Evolutionary conservation across 2,113 vertebrate species (phyloP), one percentile per base, ranked within the genome.

Genomic region (Panthera leo): DNA sequence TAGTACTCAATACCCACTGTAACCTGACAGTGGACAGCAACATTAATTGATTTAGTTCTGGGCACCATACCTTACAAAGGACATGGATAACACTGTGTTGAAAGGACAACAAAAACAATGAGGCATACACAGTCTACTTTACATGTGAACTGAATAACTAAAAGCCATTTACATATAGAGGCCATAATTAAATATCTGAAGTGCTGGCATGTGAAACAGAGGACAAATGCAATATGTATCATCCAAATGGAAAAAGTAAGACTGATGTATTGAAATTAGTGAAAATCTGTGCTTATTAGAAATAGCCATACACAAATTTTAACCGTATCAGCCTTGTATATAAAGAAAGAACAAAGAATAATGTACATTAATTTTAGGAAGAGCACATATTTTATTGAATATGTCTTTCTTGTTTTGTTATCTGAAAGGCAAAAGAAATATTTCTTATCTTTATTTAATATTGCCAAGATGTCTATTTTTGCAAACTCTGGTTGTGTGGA

Each of bases 271-370:
- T 53, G 42, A 92, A 95, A 82, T 89, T 53, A 83, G 15, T 65
- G 48, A 97, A 95, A 92, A 93, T 36, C 19, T 53, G 39, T 70
- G 21, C 42, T 97, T 83, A 61, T 83, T 70, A 83, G 80, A 94
- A 85, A 86, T 27, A 85, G 21, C 13, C 55, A 51, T 21, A 71
- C 13, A 71, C 7, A 79, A 71, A 18, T 11, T 67, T 42, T 75
- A 58, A 55, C 7, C 51, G 7, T 75, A 25, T 14, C 25, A 85
- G 71, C 2, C 14, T 65, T 65, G 5, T 1, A 4, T 58, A 42
- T 16, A 34, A 68, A 51, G 31, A 82, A 7, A 86, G 39, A 97
- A 86, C 9, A 91, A 75, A 80, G 9, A 31, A 63, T 7, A 78
- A 13, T 75, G 39, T 51, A 82, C 34, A 53, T 94, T 91, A 67